phyloP scores from a whole-genome alignment of 1,140 invertebrate species.

The Calosoma granatense region DNA sequence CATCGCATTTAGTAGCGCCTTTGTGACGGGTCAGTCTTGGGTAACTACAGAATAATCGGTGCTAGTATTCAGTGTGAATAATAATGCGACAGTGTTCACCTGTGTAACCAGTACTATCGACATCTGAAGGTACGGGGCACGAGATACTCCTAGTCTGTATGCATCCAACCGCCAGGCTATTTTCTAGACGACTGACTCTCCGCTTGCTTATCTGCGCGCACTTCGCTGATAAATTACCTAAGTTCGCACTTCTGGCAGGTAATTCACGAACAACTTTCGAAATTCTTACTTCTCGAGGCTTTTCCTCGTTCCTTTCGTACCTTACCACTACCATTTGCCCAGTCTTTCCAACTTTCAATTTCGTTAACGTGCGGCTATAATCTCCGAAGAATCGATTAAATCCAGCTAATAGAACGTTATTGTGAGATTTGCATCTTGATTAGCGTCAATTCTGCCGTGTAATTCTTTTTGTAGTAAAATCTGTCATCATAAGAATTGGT shows the following conservation, averaged over 20 bases:
- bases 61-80: too few species aligned
- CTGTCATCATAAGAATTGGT: too few species aligned
- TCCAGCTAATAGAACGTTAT: not conserved
- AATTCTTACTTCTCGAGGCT: not conserved
- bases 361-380: not conserved
- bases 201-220: not conserved
- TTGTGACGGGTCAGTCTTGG: too few species aligned
- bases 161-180: conserved; percentile 13
- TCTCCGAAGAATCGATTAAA: not conserved
- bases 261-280: conserved; percentile 15
- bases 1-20: too few species aligned
- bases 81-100: too few species aligned
- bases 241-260: conserved; percentile 21
- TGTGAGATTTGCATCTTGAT: not conserved
- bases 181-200: conserved; percentile 21
- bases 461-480: too few species aligned
- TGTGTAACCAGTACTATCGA: too few species aligned
- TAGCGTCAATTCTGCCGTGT: not conserved
- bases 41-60: too few species aligned
- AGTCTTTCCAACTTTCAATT: not conserved
- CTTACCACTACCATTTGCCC: not conserved
- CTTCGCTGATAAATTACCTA: conserved; percentile 22
- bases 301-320: not conserved
- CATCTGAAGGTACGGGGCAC: too few species aligned
- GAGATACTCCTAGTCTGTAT: not conserved